A percentile compares a stretch with the other conserved stretches of the same genome.
Conservation (phyloP, 2,797 vertebrate genomes). For the Sebastes flavidus region DNA sequence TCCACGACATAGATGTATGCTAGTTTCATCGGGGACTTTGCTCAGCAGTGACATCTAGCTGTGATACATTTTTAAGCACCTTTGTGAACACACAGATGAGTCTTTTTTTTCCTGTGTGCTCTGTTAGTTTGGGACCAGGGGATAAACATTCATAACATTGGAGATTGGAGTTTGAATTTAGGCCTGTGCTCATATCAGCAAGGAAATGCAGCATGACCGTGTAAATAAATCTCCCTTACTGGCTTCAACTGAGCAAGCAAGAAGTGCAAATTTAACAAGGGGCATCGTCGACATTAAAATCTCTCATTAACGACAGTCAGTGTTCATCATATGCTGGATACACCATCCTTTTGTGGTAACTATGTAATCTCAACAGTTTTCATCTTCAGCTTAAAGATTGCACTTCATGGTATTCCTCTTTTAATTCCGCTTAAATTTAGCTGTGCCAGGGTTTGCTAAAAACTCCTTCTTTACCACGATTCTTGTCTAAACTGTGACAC, state of each 20-base stretch:
- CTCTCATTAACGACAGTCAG: background rate
- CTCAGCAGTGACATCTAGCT: slow-evolving; percentile 41
- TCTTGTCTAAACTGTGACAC: slow-evolving; percentile 3
- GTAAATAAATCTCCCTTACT: slow-evolving; percentile 15
- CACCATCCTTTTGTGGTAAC: slow-evolving; percentile 6
- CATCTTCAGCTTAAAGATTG: slow-evolving; percentile 33
- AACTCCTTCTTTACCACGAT: slow-evolving; percentile 9
- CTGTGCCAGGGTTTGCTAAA: background rate
- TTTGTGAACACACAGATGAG: slow-evolving; percentile 31
- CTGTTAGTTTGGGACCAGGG: slow-evolving; percentile 13
- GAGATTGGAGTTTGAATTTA: slow-evolving; percentile 29
- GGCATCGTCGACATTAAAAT: background rate
- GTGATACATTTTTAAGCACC: slow-evolving; percentile 38
- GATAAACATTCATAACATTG: slow-evolving; percentile 38
- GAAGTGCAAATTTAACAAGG: slow-evolving; percentile 37
- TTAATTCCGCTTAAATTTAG: slow-evolving; percentile 18
- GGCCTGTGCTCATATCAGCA: slow-evolving; percentile 25
- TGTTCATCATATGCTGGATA: background rate
- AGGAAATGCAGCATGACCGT: slow-evolving; percentile 44
- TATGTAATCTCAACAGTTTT: background rate
- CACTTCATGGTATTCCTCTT: slow-evolving; percentile 28
- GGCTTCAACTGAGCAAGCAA: slow-evolving; percentile 32
- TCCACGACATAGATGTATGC: background rate
- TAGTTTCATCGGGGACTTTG: slow-evolving; percentile 12
- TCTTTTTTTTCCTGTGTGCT: background rate